Percentiles rank a stretch among this genome's conserved stretches.
Conservation (phyloP, 2,113 vertebrate species). For the Ceratotherium simum region DNA sequence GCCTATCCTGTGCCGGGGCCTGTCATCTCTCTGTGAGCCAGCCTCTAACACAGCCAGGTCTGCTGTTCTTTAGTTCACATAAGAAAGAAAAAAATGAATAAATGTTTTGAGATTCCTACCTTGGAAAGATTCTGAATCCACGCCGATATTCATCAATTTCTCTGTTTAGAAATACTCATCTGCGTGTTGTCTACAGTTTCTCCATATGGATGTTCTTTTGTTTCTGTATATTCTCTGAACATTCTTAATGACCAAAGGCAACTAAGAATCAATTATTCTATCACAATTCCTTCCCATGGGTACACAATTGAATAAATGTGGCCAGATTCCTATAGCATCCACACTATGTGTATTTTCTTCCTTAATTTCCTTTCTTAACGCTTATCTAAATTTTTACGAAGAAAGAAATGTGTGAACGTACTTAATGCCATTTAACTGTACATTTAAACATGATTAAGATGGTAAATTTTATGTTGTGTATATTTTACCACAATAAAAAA, state of each 20-base stretch:
- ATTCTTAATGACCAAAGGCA: background rate
- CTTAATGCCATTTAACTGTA: background rate
- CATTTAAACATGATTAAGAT: background rate
- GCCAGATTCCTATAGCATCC: accelerated
- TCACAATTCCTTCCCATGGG: background rate
- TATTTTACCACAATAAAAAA: background rate
- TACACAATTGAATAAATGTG: accelerated
- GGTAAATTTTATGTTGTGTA: background rate
- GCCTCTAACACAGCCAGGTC: too few species aligned
- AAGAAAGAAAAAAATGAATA: conserved; percentile 7
- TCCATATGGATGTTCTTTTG: background rate
- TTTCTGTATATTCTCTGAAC: background rate
- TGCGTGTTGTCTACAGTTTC: background rate
- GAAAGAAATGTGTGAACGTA: background rate
- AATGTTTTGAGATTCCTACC: conserved; percentile 53
- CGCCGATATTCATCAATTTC: background rate
- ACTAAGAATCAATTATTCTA: background rate
- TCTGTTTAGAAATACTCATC: background rate
- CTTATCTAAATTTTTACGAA: background rate
- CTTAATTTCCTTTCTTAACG: background rate
- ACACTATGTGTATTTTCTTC: background rate
- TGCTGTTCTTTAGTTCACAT: background rate
- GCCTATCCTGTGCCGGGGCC: accelerated
- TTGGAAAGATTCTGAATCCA: background rate
- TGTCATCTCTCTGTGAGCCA: background rate